Percentiles rank a stretch among this genome's conserved stretches.
These are phyloP conservation scores for Cynodonichthys magdalenae DNA, from an alignment of 2,797 vertebrate species.

Conservation along the genomic window DNA sequence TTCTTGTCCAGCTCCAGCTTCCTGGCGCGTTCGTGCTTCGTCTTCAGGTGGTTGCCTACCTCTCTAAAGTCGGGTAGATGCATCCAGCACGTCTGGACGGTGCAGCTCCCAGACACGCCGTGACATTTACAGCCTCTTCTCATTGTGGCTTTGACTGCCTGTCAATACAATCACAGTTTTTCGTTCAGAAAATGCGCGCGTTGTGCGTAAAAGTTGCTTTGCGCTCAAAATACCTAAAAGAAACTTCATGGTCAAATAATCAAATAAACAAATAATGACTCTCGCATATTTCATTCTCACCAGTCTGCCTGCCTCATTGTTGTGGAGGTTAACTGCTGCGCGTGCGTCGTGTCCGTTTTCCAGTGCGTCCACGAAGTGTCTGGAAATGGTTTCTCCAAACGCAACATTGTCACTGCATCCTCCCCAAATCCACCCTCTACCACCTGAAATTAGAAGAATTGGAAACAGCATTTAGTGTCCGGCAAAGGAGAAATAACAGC, in stretches of 20 bases:
- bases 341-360: constrained; percentile 94
- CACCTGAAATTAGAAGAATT: constrained; percentile 78
- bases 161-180: constrained; percentile 5
- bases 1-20: constrained; percentile 94
- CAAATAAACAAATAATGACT: not conserved
- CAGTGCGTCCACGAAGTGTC: constrained; percentile 93
- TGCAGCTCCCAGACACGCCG: constrained; percentile 96
- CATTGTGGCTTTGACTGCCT: constrained; percentile 93
- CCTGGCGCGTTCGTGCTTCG: constrained; percentile 88
- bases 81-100: constrained; percentile 96
- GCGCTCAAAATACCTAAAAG: no score
- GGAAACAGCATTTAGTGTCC: no score
- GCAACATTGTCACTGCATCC: constrained; percentile 96
- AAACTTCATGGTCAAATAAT: no score
- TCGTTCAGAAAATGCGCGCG: no score
- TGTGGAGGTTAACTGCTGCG: constrained; percentile 94
- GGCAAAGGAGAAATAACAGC: no score
- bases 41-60: constrained; percentile 90
- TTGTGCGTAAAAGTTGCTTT: no score
- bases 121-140: constrained; percentile 95
- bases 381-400: constrained; percentile 94
- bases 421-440: constrained; percentile 97
- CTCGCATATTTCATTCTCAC: constrained; percentile 69
- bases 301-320: constrained; percentile 93
- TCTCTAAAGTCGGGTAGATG: constrained; percentile 93